phyloP scores from a whole-genome alignment of 2,888 invertebrate species.

The Thysanoteuthis rhombus region DNA sequence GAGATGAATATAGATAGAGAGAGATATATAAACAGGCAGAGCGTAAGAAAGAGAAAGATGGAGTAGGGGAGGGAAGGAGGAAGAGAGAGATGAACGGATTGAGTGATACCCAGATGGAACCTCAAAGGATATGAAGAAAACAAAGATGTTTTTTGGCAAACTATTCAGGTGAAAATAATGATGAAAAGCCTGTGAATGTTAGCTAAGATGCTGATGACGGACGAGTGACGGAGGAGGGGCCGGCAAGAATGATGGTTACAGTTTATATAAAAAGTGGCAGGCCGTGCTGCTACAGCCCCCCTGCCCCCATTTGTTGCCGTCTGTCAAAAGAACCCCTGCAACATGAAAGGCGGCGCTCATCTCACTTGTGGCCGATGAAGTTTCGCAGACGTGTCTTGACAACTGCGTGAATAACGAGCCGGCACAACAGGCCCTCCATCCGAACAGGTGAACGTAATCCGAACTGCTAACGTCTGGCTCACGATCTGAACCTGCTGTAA shows the following conservation, averaged over 20 bases:
- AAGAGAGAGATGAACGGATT: too few relatives aligned
- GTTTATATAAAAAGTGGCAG: not conserved
- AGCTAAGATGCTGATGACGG: not conserved
- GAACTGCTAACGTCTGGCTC: not conserved
- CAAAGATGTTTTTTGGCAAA: not conserved
- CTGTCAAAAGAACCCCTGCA: not conserved
- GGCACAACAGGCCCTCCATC: not conserved
- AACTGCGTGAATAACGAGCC: not conserved
- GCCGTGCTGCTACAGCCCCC: not conserved
- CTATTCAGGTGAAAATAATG: not conserved
- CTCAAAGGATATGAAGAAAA: not conserved
- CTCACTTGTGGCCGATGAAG: constrained; percentile 1
- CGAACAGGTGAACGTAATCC: not conserved
- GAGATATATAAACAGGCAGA: not conserved
- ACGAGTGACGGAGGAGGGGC: not conserved
- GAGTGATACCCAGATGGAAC: not conserved
- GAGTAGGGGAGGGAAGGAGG: too few relatives aligned
- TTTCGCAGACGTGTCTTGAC: not conserved
- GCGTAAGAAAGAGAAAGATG: too few relatives aligned
- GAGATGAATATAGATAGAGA: not conserved
- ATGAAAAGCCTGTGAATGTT: not conserved
- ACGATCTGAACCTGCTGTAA: not conserved
- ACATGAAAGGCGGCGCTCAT: not conserved
- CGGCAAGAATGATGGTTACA: not conserved
- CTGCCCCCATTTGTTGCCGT: not conserved